Evolutionary conservation across 2,113 vertebrate species (phyloP).

Genomic region (Taxidea taxus): DNA sequence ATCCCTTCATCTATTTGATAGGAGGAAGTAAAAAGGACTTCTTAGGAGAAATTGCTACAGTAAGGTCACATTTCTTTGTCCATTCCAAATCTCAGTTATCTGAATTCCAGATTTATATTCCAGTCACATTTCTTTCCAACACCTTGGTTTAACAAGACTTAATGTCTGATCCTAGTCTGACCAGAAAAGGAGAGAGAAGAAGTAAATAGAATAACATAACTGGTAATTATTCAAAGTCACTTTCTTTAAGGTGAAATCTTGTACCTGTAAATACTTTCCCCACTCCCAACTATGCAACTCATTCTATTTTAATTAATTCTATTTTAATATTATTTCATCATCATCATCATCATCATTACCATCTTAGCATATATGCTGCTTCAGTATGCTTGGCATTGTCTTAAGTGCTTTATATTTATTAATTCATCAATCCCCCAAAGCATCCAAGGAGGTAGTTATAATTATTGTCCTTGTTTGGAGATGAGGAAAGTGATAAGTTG

Average conservation of each 20-base stretch:
- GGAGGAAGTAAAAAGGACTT: background rate
- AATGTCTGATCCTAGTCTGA: background rate
- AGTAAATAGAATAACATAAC: background rate
- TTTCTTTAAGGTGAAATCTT: background rate
- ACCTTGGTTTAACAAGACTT: background rate
- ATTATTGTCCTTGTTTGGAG: background rate
- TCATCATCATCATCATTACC: background rate
- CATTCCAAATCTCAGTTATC: background rate
- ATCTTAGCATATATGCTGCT: background rate
- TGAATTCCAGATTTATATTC: constrained; percentile 15
- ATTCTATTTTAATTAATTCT: background rate
- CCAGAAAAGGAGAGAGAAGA: background rate
- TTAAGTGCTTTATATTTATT: background rate
- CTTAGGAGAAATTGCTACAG: background rate
- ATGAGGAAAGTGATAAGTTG: background rate
- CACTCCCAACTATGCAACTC: background rate
- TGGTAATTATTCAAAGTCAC: background rate
- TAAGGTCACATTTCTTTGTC: background rate
- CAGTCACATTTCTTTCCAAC: background rate
- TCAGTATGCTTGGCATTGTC: background rate
- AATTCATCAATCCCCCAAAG: background rate
- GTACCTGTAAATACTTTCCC: background rate
- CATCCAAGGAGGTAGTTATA: background rate
- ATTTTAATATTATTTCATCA: background rate
- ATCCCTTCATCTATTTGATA: background rate